Conservation (phyloP, 2,888 invertebrate species). For the Fragum sueziense region DNA sequence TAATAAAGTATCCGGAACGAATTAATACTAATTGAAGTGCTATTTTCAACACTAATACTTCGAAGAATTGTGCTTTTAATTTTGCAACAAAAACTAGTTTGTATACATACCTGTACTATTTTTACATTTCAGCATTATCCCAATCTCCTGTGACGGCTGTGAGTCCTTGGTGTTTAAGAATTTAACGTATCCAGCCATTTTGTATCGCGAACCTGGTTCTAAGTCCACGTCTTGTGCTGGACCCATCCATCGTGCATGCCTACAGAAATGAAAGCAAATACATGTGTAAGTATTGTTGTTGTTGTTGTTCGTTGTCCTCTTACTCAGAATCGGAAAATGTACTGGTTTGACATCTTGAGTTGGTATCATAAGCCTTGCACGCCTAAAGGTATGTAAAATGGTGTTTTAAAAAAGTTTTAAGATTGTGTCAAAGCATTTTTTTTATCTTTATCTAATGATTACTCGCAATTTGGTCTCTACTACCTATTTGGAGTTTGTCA, state of each 20-base stretch:
- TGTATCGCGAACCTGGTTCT: constrained; percentile 10
- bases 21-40: neutral
- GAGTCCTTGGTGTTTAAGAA: constrained; percentile 8
- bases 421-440: no score
- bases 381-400: neutral
- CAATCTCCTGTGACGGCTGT: constrained; percentile 10
- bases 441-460: no score
- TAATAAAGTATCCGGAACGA: neutral
- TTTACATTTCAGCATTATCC: constrained; percentile 23
- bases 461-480: no score
- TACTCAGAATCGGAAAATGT: neutral
- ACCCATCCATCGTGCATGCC: constrained; percentile 20
- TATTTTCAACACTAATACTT: no score
- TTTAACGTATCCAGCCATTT: constrained; percentile 34
- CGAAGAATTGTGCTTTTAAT: no score
- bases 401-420: neutral
- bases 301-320: neutral
- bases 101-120: constrained; percentile 11
- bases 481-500: no score
- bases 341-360: neutral
- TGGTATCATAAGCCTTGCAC: neutral
- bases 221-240: constrained; percentile 22
- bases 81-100: neutral
- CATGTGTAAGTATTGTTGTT: neutral
- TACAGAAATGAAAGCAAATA: neutral